Evolutionary conservation across 2,888 invertebrate species (phyloP).

Genomic region (Phanerotoma sp.): DNA sequence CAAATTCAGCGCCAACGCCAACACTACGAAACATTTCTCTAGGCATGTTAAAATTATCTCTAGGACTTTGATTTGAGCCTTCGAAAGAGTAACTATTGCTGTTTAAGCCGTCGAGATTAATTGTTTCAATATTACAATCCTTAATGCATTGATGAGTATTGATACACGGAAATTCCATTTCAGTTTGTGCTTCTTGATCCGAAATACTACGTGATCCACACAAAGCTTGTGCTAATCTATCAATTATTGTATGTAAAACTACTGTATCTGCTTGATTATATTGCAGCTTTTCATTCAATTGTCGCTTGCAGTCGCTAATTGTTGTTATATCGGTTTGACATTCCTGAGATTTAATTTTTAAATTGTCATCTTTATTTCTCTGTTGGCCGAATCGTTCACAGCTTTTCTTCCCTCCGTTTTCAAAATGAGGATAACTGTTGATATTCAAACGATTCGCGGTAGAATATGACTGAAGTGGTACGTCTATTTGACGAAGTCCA

Average conservation of each 20-base stretch:
- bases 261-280: conserved; percentile 27
- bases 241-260: conserved; percentile 41
- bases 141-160: conserved; percentile 16
- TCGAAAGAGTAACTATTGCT: conserved; percentile 40
- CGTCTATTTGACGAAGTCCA: conserved; percentile 43
- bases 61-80: conserved; percentile 42
- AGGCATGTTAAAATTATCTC: conserved; percentile 42
- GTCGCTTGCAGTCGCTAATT: conserved; percentile 33
- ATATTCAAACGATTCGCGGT: too few relatives aligned
- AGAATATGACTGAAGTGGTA: too few relatives aligned
- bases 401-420: conserved; percentile 12
- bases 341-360: conserved; percentile 40
- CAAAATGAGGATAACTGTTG: not conserved
- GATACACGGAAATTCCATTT: conserved; percentile 25
- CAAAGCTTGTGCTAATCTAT: conserved; percentile 39
- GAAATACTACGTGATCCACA: conserved; percentile 37
- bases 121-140: conserved; percentile 25
- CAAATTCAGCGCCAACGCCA: conserved; percentile 52
- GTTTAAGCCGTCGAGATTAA: conserved; percentile 36
- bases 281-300: conserved; percentile 25
- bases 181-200: conserved; percentile 39
- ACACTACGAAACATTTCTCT: conserved; percentile 49
- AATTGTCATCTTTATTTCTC: conserved; percentile 7
- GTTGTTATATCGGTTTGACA: conserved; percentile 48
- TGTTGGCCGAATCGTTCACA: not conserved